phyloP scores from a whole-genome alignment of 2,113 vertebrate species.

The Hemicordylus capensis region DNA sequence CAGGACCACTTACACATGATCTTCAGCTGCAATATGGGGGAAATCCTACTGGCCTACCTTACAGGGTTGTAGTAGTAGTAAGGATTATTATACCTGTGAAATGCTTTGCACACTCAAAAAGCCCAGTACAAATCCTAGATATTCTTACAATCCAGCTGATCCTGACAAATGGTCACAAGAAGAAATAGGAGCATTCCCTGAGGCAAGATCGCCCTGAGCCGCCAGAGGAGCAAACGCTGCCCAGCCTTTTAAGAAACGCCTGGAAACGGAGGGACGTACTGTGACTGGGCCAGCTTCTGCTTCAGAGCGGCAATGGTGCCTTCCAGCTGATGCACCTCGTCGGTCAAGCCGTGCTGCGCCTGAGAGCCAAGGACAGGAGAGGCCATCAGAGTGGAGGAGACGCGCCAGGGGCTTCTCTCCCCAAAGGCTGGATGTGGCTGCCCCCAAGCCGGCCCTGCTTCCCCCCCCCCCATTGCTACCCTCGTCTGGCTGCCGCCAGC shows the following conservation, averaged over 20 bases:
- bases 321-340: constrained; percentile 87
- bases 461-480: not conserved
- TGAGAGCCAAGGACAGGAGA: constrained; percentile 51
- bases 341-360: constrained; percentile 85
- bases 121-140: too few relatives aligned
- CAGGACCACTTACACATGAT: too few relatives aligned
- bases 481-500: not conserved
- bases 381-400: not conserved
- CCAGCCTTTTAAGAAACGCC: not conserved
- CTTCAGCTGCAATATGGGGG: too few relatives aligned
- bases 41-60: too few relatives aligned
- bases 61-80: too few relatives aligned
- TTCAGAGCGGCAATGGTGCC: constrained; percentile 76
- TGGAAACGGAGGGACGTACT: constrained; percentile 77
- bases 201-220: not conserved
- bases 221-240: not conserved
- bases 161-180: not conserved
- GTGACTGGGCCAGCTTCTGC: constrained; percentile 84
- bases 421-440: rapidly evolving
- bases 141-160: too few relatives aligned
- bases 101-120: too few relatives aligned
- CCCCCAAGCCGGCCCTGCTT: not conserved
- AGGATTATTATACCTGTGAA: too few relatives aligned
- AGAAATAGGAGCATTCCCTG: not conserved
- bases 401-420: too few relatives aligned